A percentile compares a stretch with the other conserved stretches of the same genome.
Evolutionary conservation across 2,888 invertebrate species (phyloP).

Genomic region (Ochropacha duplaris): DNA sequence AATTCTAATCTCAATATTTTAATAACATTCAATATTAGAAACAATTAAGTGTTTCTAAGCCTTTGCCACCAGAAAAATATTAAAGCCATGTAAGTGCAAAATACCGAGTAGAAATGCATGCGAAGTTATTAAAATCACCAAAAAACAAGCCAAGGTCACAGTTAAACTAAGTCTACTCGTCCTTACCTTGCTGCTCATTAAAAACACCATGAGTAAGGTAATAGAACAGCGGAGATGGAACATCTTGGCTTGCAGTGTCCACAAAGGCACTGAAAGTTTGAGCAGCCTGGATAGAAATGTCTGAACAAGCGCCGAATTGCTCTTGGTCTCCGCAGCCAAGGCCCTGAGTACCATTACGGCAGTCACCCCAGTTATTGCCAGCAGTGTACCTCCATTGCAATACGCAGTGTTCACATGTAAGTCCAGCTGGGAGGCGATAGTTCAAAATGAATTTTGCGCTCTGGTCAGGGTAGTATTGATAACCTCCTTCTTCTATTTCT

Average conservation of each 20-base stretch:
- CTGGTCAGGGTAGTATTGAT: slow-evolving; percentile 87
- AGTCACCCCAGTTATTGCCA: slow-evolving; percentile 92
- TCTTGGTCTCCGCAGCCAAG: slow-evolving; percentile 94
- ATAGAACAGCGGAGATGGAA: slow-evolving; percentile 31
- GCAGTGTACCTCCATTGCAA: slow-evolving; percentile 94
- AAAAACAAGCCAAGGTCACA: not conserved
- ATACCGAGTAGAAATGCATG: not conserved
- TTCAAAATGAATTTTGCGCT: slow-evolving; percentile 87
- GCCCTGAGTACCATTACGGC: slow-evolving; percentile 86
- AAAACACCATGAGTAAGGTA: slow-evolving; percentile 41
- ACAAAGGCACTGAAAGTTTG: slow-evolving; percentile 60
- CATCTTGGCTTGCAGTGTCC: slow-evolving; percentile 25
- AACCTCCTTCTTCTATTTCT: slow-evolving; percentile 77
- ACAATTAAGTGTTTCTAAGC: not conserved
- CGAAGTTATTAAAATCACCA: not conserved
- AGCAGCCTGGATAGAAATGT: slow-evolving; percentile 82
- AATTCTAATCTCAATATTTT: not conserved
- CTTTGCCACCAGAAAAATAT: not conserved
- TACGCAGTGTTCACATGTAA: slow-evolving; percentile 90
- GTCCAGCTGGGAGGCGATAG: slow-evolving; percentile 81
- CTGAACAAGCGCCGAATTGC: slow-evolving; percentile 91
- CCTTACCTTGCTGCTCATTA: slow-evolving; percentile 37
- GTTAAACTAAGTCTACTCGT: not conserved
- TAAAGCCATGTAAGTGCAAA: too few relatives aligned
- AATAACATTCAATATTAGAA: not conserved